A percentile compares a stretch with the other conserved stretches of the same genome.
phyloP scores from a whole-genome alignment of 2,888 invertebrate species.

The Candidula unifasciata region DNA sequence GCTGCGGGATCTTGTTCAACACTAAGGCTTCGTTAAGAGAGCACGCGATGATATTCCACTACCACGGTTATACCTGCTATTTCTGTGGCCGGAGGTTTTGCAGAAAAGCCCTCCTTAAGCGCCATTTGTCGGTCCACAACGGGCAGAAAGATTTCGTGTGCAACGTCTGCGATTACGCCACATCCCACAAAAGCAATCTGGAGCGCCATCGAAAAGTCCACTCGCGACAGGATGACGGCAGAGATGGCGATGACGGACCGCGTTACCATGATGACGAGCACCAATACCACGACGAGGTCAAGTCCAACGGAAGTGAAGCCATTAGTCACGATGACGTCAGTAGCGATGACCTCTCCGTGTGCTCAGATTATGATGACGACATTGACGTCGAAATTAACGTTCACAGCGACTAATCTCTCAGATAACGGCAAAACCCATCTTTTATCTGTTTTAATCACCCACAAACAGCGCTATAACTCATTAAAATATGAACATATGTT shows the following conservation, averaged over 20 bases:
- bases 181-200: conserved; percentile 79
- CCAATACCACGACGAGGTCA: conserved; percentile 44
- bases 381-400: conserved; percentile 54
- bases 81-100: conserved; percentile 78
- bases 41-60: conserved; percentile 78
- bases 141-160: conserved; percentile 79
- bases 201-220: conserved; percentile 78
- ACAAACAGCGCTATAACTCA: too few relatives aligned
- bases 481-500: too few relatives aligned
- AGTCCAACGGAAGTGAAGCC: conserved; percentile 51
- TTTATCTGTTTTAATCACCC: background rate
- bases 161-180: conserved; percentile 78
- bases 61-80: conserved; percentile 78
- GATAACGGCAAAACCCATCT: background rate
- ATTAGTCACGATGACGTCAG: conserved; percentile 51
- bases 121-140: conserved; percentile 79
- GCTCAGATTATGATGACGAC: conserved; percentile 57
- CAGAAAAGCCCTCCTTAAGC: conserved; percentile 78
- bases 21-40: conserved; percentile 78
- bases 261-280: conserved; percentile 34
- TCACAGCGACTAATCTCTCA: conserved; percentile 46
- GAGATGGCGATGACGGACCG: conserved; percentile 23
- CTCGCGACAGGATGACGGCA: conserved; percentile 66
- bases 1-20: conserved; percentile 77
- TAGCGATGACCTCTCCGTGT: conserved; percentile 56